Base-by-base conservation (phyloP, 2,113 vertebrate species). In the Oophaga pumilio region DNA sequence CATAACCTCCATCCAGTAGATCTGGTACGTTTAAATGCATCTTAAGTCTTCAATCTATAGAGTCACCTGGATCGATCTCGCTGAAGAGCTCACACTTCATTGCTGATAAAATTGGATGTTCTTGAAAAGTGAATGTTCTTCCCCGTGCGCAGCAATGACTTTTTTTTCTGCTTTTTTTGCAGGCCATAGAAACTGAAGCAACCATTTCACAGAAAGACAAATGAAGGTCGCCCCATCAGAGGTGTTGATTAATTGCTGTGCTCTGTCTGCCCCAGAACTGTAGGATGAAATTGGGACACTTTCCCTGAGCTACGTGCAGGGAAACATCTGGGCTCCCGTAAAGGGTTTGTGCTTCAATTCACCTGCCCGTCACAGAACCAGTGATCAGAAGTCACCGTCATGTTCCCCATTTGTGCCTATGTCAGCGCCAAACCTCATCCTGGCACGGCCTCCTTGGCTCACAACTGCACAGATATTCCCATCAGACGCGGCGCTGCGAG, bases 201-300 rank as follows among this genome's bases (percentile, higher is more conserved):
- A 76, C 82, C 0, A 0, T 57, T 89, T 89, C 89, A 50, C n/a
- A 91, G 90, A 93, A 93, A 94, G 94, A 91, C 93, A 91, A 94
- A 94, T 92, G 93, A 94, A 94, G 94, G 92, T 94, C 93, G 93
- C 89, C 83, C 49, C 87, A 89, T 91, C 83, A 1, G 66, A 91
- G 92, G 83, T 91, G 20, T 0, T 91, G 93, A 95, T 94, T 94
- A 93, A 95, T 94, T 93, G 87, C 59, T 85, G 89, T 90, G 57
- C 33, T 90, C 88, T 90, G 7, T 90, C 89, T 89, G 91, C 89
- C 93, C 92, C 91, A 91, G 89, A 92, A 91, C 68, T 53, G 89
- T 86, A 76, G 77, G 53, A 2, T 73, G 89, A 92, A 94, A 94
- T 80, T 90, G 91, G 92, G 92, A 83, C 92, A 0, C 26, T 13